A percentile compares a stretch with the other conserved stretches of the same genome.
Conservation (phyloP, 2,113 vertebrate species). For the Hippocampus abdominalis region DNA sequence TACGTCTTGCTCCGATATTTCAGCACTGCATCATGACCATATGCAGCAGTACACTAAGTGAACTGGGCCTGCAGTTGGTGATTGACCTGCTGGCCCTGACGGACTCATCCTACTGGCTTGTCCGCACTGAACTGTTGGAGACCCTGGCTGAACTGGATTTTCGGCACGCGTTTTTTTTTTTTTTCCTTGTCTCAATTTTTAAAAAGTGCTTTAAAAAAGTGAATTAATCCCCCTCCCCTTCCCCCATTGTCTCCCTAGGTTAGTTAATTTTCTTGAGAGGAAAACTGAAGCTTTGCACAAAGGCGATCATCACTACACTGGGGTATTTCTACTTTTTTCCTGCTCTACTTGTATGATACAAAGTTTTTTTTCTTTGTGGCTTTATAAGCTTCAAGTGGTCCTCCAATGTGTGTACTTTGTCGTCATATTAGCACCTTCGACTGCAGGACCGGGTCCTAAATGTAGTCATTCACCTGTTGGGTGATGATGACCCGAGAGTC, state of each 20-base stretch:
- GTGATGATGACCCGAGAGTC: conserved; percentile 93
- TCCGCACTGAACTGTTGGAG: conserved; percentile 92
- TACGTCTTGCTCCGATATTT: conserved; percentile 18
- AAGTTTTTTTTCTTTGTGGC: not conserved
- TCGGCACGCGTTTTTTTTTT: conserved; percentile 68
- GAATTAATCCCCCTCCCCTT: not conserved
- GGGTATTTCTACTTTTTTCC: conserved; percentile 67
- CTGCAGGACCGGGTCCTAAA: conserved; percentile 88
- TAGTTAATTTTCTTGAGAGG: conserved; percentile 87
- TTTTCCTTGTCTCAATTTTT: too few relatives aligned
- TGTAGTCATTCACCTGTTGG: conserved; percentile 84
- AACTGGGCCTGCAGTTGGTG: conserved; percentile 85
- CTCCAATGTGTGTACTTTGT: not conserved
- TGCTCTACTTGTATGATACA: not conserved
- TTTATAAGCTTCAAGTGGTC: not conserved
- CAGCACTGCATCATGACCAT: conserved; percentile 91
- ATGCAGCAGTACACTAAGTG: conserved; percentile 86
- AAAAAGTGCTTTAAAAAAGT: too few relatives aligned
- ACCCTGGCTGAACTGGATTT: conserved; percentile 93
- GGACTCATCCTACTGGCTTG: conserved; percentile 92
- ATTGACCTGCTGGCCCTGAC: conserved; percentile 82
- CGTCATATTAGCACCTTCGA: conserved; percentile 74
- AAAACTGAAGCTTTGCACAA: conserved; percentile 82
- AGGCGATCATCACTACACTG: conserved; percentile 89
- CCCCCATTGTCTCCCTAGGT: conserved; percentile 57